Base-by-base conservation (phyloP, 2,113 vertebrate species). In the Entomyzon cyanotis region DNA sequence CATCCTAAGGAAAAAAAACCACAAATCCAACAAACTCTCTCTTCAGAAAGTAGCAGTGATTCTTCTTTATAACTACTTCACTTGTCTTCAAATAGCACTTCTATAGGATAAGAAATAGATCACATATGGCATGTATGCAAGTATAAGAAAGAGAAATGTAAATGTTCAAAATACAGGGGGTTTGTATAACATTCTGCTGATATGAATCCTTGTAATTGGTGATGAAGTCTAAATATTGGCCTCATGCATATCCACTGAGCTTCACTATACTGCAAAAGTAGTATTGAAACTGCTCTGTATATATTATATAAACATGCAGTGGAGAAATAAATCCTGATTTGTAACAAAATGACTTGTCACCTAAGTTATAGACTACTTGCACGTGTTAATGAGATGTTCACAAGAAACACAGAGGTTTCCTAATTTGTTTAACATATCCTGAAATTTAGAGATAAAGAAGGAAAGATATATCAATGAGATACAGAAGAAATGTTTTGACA, bases 91-190 rank as follows among this genome's bases (percentile, higher is more conserved):
- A 44, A 73, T 49, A 46, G 3, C 10, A 60, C 12, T 53, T 70
- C 9, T 21, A 7, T 35, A 27, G 27, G 18, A 33, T 31, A 37
- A 69, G 58, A 81, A 65, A 10, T 27, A 60, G 7, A 56, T 47
- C 3, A 28, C 10, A 22, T 6, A 16, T 11, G 9, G 3, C 15
- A 52, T 22, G 16, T 39, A 27, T 58, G 5, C 50, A 80, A 49
- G 27, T 12, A 44, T 39, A 74, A 46, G 52, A 82, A 88, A 94
- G 9, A 60, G 11, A 59, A 90, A 27, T 0, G 1, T 15, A 77
- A 56, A 25, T 8, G 2, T 74, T 81, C 39, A 58, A 28, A 81
- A 12, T 46, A 22, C 6, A n/a, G 18, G 2, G 1, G 0, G 14
- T 80, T 52, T 53, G 6, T 42, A 19, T 13, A 70, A n/a, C 3